Evolutionary conservation across 2,797 vertebrate species (phyloP).

Genomic region (Toxotes lorentzi): DNA sequence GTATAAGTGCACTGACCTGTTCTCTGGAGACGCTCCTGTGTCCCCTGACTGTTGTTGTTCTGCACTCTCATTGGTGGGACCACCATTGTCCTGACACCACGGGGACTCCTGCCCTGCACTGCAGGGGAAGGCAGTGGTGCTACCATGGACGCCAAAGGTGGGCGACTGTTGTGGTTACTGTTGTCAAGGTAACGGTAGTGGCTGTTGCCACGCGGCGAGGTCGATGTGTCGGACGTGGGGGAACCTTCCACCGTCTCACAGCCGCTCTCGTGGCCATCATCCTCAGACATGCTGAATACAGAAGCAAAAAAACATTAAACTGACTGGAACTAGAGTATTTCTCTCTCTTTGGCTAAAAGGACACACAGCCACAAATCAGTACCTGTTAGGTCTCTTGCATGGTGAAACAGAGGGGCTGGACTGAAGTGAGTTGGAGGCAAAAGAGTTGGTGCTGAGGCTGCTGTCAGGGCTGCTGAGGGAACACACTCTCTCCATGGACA

Average conservation of each 20-base stretch:
- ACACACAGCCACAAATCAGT: not conserved
- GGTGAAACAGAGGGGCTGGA: slow-evolving; percentile 92
- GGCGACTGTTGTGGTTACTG: slow-evolving; percentile 83
- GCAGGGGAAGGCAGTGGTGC: slow-evolving; percentile 76
- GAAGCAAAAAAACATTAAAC: not conserved
- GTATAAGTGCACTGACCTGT: slow-evolving; percentile 80
- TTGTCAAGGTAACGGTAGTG: slow-evolving; percentile 90
- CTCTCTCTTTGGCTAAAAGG: not conserved
- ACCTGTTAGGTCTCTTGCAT: slow-evolving; percentile 97
- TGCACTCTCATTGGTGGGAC: slow-evolving; percentile 92
- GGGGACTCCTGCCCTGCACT: slow-evolving; percentile 84
- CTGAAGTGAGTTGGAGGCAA: slow-evolving; percentile 87
- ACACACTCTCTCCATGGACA: slow-evolving; percentile 95
- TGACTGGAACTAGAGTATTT: not conserved
- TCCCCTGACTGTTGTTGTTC: slow-evolving; percentile 82
- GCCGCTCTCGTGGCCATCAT: slow-evolving; percentile 95
- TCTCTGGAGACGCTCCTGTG: slow-evolving; percentile 85
- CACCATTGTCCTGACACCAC: slow-evolving; percentile 91
- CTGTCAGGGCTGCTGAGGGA: slow-evolving; percentile 98
- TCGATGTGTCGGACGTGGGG: slow-evolving; percentile 87
- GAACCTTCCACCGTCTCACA: slow-evolving; percentile 96
- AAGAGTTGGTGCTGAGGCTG: slow-evolving; percentile 95
- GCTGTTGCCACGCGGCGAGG: slow-evolving; percentile 87
- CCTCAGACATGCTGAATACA: slow-evolving; percentile 91
- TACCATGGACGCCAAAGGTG: slow-evolving; percentile 59